A percentile compares a stretch with the other conserved stretches of the same genome.
Evolutionary conservation across 2,888 invertebrate species (phyloP).

Genomic region (Dryocosmus kuriphilus): DNA sequence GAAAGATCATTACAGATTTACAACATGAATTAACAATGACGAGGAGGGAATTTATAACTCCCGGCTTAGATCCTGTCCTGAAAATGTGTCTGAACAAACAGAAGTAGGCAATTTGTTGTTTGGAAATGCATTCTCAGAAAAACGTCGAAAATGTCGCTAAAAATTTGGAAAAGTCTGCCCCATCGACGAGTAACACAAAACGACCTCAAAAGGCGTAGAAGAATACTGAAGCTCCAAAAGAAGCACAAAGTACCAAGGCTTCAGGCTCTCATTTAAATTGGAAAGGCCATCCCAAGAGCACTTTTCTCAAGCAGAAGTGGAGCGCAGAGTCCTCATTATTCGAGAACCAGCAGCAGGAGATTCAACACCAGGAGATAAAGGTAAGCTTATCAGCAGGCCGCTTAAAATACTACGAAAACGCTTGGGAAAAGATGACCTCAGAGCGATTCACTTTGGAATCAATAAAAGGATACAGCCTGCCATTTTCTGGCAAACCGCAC

Average conservation of each 20-base stretch:
- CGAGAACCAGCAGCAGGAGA: neutral
- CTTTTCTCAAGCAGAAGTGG: neutral
- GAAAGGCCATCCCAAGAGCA: neutral
- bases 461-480: neutral
- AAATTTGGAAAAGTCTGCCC: too few relatives aligned
- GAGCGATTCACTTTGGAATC: neutral
- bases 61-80: neutral
- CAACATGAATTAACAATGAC: neutral
- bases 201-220: too few relatives aligned
- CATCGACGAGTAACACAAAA: too few relatives aligned
- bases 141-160: too few relatives aligned
- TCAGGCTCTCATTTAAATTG: neutral
- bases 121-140: too few relatives aligned
- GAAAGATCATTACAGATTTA: too few relatives aligned
- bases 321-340: neutral
- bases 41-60: neutral
- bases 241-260: neutral
- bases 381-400: neutral
- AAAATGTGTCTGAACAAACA: too few relatives aligned
- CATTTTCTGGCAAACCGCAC: neutral
- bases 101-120: too few relatives aligned
- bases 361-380: neutral
- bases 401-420: neutral
- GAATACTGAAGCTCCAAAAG: too few relatives aligned
- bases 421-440: neutral